Base-by-base conservation (phyloP, 2,888 invertebrate species). In the Cephus pulcher region DNA sequence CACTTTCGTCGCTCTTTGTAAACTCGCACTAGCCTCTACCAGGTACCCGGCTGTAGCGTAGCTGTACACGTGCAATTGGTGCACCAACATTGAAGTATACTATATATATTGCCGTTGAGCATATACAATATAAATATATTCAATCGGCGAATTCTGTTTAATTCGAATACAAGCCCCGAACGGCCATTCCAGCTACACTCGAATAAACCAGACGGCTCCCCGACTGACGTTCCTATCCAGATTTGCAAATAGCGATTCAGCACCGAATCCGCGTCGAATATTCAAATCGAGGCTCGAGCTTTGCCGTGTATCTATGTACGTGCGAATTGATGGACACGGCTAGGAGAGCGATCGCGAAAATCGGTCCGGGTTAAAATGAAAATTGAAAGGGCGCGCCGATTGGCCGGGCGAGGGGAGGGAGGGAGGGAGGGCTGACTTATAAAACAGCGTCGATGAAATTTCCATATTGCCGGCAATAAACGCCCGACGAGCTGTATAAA, bases 11-110 rank as follows among this genome's bases (percentile, higher is more conserved):
- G 74, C 76, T 76, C 75, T 78, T n/a, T 73, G 80, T 82, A 82
- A 83, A 87, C 33, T 33, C 33, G 3, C 33, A 33, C 83, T 84
- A 84, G 82, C 82, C 82, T 83, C 83, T 81, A 80, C 82, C 81
- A 74, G 82, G 78, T 68, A 56, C 73, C 73, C 9, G 23, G 56
- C 23, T 9, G 2, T 23, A 9, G 2, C 23, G 23, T 23, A 56
- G 23, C 40, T 56, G 0, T 23, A 23, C 40, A 69, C 73, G 76
- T 33, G 76, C 71, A 76, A 35, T 78, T 83, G 76, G 80, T 82
- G 80, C 23, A 56, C 6, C 56, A 23, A 56, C 6, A 23, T 56
- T 23, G 2, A 23, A 56, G 1, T 15, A 70, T 68, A 35, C 12
- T 56, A 34, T 69, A 76, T 75, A 77, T 79, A 35, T 12, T 35